Evolutionary conservation across 2,888 invertebrate genomes (phyloP).

Genomic region (Hypercompe scribonia): DNA sequence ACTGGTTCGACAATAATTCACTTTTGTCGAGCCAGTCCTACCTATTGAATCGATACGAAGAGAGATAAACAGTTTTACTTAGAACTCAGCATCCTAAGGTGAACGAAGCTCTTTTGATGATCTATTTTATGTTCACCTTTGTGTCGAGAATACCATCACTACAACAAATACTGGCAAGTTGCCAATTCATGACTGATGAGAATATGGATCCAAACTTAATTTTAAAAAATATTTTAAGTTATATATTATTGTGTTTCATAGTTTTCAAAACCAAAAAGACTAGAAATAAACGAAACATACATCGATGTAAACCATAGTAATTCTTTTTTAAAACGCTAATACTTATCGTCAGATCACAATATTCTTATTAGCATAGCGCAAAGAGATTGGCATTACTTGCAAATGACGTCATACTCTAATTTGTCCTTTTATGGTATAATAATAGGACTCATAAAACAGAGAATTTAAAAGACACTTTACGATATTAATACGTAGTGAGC

Average conservation of each 20-base stretch:
- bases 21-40: too few species aligned
- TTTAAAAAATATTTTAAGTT: too few species aligned
- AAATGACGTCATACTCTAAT: neutral
- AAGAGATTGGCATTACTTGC: neutral
- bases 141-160: too few species aligned
- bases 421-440: too few species aligned
- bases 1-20: too few species aligned
- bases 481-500: constrained; percentile 5
- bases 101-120: too few species aligned
- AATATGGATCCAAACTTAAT: too few species aligned
- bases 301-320: neutral
- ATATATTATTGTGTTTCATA: neutral
- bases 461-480: neutral
- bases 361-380: neutral
- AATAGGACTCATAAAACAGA: constrained; percentile 2
- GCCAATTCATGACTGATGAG: neutral
- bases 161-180: neutral
- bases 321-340: neutral
- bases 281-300: neutral
- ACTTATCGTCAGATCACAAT: neutral
- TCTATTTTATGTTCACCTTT: too few species aligned
- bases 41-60: too few species aligned
- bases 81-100: too few species aligned
- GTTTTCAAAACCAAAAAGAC: neutral
- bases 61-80: too few species aligned